Evolutionary conservation across 2,113 vertebrate species (phyloP), one percentile per base, ranked within the genome.

Genomic region (Verasper variegatus): DNA sequence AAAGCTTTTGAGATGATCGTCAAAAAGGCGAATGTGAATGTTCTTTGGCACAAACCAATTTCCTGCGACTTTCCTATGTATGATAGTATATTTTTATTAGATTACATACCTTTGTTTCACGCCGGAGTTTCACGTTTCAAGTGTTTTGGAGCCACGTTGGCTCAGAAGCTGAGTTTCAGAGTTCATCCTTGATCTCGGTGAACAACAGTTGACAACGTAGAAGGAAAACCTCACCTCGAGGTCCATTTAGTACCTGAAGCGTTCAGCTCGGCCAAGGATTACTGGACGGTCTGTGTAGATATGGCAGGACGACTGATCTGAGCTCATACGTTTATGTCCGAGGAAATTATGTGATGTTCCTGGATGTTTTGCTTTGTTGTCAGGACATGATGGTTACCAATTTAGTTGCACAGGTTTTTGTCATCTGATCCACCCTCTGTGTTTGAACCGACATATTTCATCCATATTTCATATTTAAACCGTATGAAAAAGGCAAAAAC

Each of bases 381-480:
- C 40, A 70, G 61, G 67, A 66, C 54, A 58, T 24, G 61, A 78
- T 49, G 26, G 73, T 66, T 20, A 49, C n/a, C 24, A 12, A 40
- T 72, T 68, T 27, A 40, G 61, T 57, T 74, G 35, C 47, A 5
- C 68, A 80, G 54, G 61, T 62, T 85, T 62, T 84, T 61, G 79
- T 87, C 56, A 81, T 80, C 89, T 80, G 55, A 81, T 69, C 62
- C 63, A 23, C 24, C 52, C 64, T 64, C 60, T 83, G 54, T 90
- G 84, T 91, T 87, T 91, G 89, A 69, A 85, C 69, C 81, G 74
- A 84, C 35, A 69, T 87, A 66, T 72, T 42, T 42, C 40, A 42
- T 11, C 10, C 40, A 71, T 87, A 66, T 71, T 42, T 42, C 40
- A 13, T 2, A 42, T 42, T 42, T 40, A 40, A 40, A 40, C 9